These are phyloP conservation scores for Erethizon dorsatum DNA, from an alignment of 2,797 vertebrate species.

Conservation along the genomic window DNA sequence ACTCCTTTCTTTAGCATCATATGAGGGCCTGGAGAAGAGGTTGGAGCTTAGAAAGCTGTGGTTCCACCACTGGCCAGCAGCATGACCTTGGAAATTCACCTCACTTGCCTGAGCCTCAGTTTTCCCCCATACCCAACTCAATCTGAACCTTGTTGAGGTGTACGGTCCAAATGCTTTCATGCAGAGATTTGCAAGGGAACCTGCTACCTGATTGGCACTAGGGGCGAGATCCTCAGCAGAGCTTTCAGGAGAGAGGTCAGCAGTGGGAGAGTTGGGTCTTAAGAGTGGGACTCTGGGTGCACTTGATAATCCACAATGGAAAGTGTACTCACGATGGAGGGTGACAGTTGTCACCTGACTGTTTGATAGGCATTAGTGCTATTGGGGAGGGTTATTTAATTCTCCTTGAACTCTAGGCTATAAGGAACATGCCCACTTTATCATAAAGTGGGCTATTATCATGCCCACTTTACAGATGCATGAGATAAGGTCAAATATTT, in stretches of 20 bases:
- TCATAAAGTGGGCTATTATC: background rate
- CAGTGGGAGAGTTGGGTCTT: background rate
- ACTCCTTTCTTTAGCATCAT: background rate
- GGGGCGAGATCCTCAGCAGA: background rate
- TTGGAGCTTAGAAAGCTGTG: background rate
- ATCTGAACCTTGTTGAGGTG: background rate
- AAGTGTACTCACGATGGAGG: accelerated
- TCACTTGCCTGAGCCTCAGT: background rate
- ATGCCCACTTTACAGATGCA: background rate
- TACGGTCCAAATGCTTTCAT: background rate
- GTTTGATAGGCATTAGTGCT: background rate
- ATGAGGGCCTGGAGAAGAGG: background rate
- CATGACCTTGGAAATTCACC: background rate
- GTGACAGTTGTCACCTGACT: background rate
- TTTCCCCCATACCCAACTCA: background rate
- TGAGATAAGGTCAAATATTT: background rate
- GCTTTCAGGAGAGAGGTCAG: background rate
- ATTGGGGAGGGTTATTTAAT: background rate
- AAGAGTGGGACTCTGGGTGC: background rate
- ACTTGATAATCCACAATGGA: background rate
- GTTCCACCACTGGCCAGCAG: background rate
- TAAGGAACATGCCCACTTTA: too few relatives aligned
- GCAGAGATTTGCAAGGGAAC: background rate
- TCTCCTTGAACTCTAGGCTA: background rate
- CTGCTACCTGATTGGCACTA: background rate